Evolutionary conservation across 2,113 vertebrate species (phyloP).

Genomic region (Ranitomeya imitator): DNA sequence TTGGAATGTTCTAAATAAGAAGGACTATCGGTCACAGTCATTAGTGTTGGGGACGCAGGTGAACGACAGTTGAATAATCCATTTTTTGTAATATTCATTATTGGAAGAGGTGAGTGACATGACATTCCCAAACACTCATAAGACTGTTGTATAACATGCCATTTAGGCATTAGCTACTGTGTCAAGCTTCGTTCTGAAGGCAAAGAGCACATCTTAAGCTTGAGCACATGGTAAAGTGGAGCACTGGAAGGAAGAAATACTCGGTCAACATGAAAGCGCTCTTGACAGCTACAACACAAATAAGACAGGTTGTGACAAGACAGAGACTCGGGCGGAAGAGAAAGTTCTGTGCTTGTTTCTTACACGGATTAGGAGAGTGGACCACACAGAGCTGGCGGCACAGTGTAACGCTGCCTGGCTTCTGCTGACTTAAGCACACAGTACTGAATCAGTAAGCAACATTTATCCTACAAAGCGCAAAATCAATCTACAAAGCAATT

Average conservation of each 20-base stretch:
- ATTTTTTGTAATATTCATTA: conserved; percentile 21
- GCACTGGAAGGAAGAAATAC: conserved; percentile 21
- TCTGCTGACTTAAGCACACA: background rate
- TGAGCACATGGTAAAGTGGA: conserved; percentile 42
- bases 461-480: background rate
- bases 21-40: background rate
- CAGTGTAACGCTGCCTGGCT: background rate
- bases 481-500: background rate
- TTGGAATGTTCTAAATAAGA: background rate
- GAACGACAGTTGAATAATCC: background rate
- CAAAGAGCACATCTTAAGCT: conserved; percentile 35
- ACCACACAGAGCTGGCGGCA: conserved; percentile 45
- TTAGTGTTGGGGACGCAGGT: background rate
- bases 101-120: conserved; percentile 17
- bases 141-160: conserved; percentile 32
- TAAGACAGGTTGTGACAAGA: conserved; percentile 28
- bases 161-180: conserved; percentile 27
- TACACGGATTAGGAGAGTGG: conserved; percentile 21
- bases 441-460: background rate
- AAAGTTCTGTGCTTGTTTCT: conserved; percentile 18
- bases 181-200: background rate
- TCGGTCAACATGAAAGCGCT: conserved; percentile 23
- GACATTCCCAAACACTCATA: background rate
- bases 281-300: background rate
- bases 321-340: background rate